Evolutionary conservation across 1,140 invertebrate genomes (phyloP), one percentile per base, ranked within the genome.

Genomic region (Drosophila gunungcola): DNA sequence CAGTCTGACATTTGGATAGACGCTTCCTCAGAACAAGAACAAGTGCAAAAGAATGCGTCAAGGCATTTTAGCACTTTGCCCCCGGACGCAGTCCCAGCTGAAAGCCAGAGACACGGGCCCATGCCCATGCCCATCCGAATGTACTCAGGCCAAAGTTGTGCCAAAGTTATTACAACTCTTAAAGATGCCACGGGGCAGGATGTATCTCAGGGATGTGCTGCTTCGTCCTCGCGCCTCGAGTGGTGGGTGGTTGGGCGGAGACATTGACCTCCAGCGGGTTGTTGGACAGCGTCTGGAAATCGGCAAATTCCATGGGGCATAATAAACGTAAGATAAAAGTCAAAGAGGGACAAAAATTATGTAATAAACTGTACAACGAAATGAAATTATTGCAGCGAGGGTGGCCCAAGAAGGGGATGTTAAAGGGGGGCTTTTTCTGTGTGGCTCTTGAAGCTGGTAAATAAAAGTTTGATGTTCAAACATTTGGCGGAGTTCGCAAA

Each of bases 301-400:
- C 80, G 68, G 55, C 63, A 86, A 89, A 90, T 90, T 90, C 85
- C 85, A 85, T 85, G 74, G 85, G 86, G 85, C 81, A 90, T 90
- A 90, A 90, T 90, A 90, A 90, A 90, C 85, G 86, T 79, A 85
- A 90, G 85, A 90, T 90, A 90, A 90, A 90, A 90, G 85, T 90
- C 85, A 90, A 90, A 82, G 80, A 90, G 86, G 85, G 85, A 90
- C 85, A 90, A 85, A 80, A 90, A 90, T 90, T 90, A 90, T 85
- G 90, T 90, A 90, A 89, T 90, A 85, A 90, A 90, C 80, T 90
- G 78, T 85, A 70, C 84, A 77, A 42, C 72, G 52, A 88, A 89
- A 81, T 88, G 75, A 83, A 88, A 88, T 89, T 83, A 88, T 89
- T 88, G 76, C 60, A 52, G 48, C 39, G 39, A 67, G 70, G 61